Evolutionary conservation across 2,888 invertebrate genomes (phyloP), one percentile per base, ranked within the genome.

Genomic region (Zeuzera pyrina): DNA sequence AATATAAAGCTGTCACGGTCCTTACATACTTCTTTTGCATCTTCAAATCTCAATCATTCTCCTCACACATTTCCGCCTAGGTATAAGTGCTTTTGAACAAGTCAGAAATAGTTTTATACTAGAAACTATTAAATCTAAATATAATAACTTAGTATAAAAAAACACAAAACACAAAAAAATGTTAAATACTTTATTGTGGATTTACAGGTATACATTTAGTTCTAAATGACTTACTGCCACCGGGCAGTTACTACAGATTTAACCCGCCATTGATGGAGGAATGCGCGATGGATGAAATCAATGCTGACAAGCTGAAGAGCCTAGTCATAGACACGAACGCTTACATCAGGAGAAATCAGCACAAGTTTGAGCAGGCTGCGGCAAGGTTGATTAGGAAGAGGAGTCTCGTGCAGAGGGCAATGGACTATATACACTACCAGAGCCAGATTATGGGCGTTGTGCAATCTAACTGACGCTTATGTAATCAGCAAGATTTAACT

Each of bases 201-300:
- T 15, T 11, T 15, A 12, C 73, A 93, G 94, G 89, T 46, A 92
- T 94, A 3, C 93, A 94, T 58, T 87, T 87, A 29, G 87, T 91
- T 50, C 57, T 94, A 43, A 89, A 89, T 56, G 94, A 94, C 66
- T 72, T 93, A 30, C 71, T 94, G 1, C 91, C 92, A 0, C 84
- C 87, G 1, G 85, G 89, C 23, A 84, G 86, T 19, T 95, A 96
- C 70, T 95, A 86, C 68, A 87, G 96, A 3, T 91, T 96, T 68
- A 97, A 96, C 76, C 96, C 96, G 0, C 94, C 94, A 49, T 77
- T 96, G 34, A 90, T 91, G 34, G 90, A 92, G 58, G 88, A 91
- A 63, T 84, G 93, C 34, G 85, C 87, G 8, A 89, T 97, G 86
- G 92, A 92, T 52, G 95, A 95, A 72, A 91, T 90, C 21, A 76